phyloP scores from a whole-genome alignment of 2,797 vertebrate genomes.

The Diceros bicornis region DNA sequence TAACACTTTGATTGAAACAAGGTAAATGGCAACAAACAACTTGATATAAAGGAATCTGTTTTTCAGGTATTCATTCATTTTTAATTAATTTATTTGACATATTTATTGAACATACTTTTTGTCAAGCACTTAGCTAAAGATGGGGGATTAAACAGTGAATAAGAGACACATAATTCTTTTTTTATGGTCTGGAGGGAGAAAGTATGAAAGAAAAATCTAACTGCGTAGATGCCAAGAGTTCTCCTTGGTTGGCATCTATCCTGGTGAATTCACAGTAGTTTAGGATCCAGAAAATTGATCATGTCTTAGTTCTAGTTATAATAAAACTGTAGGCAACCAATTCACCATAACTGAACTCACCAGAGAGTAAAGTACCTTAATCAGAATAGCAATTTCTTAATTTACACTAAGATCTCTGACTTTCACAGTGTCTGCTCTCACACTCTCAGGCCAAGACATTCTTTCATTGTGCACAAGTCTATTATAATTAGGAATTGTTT shows the following conservation, averaged over 20 bases:
- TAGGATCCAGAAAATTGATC: background rate
- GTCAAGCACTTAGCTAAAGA: background rate
- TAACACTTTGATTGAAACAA: background rate
- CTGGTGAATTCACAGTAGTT: background rate
- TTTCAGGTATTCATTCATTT: background rate
- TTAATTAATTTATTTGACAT: background rate
- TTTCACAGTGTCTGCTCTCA: background rate
- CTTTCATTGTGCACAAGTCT: background rate
- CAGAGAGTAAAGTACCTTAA: background rate
- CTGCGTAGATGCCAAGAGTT: background rate
- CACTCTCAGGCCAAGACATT: background rate
- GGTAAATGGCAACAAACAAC: background rate
- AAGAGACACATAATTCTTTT: background rate
- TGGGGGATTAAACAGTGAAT: background rate
- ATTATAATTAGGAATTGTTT: slow-evolving; percentile 31
- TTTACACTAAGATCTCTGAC: background rate
- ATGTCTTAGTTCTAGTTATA: background rate
- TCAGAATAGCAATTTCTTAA: background rate
- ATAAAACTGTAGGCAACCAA: background rate
- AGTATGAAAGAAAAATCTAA: background rate
- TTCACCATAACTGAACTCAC: background rate
- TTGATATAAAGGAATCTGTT: background rate
- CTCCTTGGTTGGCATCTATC: background rate
- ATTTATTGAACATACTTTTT: background rate
- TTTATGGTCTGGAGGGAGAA: background rate